Evolutionary conservation across 2,888 invertebrate genomes (phyloP).

Genomic region (Monochamus alternatus): DNA sequence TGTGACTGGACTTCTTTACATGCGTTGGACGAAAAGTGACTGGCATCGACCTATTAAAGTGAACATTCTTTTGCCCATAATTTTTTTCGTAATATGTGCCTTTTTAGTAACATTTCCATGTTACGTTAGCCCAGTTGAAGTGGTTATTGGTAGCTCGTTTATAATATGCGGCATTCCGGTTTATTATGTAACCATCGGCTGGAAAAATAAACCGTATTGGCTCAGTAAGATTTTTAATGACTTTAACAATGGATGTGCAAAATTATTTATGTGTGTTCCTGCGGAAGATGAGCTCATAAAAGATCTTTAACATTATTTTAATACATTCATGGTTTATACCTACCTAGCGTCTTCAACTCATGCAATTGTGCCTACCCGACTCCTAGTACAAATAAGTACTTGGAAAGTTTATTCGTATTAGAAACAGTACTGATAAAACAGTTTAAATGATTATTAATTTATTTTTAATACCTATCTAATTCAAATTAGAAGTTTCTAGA

Average conservation of each 20-base stretch:
- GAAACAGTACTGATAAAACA: not conserved
- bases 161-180: constrained; percentile 88
- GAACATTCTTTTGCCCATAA: constrained; percentile 76
- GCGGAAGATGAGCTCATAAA: constrained; percentile 69
- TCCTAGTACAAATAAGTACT: constrained; percentile 19
- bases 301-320: constrained; percentile 34
- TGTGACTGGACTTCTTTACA: constrained; percentile 87
- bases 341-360: constrained; percentile 6
- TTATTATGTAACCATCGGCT: constrained; percentile 82
- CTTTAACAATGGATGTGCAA: constrained; percentile 84
- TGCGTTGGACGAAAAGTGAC: constrained; percentile 85
- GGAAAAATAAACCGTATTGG: constrained; percentile 81
- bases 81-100: constrained; percentile 84
- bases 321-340: not conserved
- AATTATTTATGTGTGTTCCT: constrained; percentile 86
- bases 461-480: not conserved
- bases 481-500: constrained; percentile 3
- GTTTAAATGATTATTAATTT: too few species aligned
- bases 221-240: constrained; percentile 78
- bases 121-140: constrained; percentile 85
- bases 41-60: constrained; percentile 90
- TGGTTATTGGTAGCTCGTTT: constrained; percentile 84
- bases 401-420: not conserved
- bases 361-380: not conserved
- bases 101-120: constrained; percentile 87